Evolutionary conservation across 2,113 vertebrate species (phyloP).

Genomic region (Chloropsis cyanopogon): DNA sequence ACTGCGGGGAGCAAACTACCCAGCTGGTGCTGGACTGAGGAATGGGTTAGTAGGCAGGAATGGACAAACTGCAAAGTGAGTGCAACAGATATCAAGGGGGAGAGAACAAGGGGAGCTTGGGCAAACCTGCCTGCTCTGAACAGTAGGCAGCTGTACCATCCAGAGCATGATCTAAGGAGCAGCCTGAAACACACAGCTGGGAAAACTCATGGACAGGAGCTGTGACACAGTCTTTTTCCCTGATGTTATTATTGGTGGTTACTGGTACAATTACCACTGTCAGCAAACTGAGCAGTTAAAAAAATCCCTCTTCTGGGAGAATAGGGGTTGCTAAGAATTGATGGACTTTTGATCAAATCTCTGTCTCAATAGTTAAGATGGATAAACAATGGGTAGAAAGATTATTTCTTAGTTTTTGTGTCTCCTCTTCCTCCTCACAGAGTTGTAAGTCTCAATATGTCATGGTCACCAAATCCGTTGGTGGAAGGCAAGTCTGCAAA

Average conservation of each 20-base stretch:
- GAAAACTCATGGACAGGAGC: neutral
- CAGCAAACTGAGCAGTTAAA: neutral
- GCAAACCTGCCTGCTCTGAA: neutral
- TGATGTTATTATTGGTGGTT: neutral
- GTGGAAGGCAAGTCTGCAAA: neutral
- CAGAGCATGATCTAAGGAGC: neutral
- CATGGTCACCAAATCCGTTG: neutral
- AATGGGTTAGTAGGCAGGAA: neutral
- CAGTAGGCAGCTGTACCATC: neutral
- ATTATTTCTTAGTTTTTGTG: neutral
- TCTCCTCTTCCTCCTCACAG: neutral
- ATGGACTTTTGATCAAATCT: neutral
- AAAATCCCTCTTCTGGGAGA: neutral
- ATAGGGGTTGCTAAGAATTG: accelerated
- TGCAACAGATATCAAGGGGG: neutral
- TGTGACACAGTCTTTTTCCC: neutral
- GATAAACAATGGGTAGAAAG: neutral
- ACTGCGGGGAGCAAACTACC: neutral
- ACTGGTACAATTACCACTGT: neutral
- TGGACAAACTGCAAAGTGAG: neutral
- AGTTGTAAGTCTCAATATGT: neutral
- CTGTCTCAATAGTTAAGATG: neutral
- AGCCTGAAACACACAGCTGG: neutral
- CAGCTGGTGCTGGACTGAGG: neutral
- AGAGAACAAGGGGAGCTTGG: neutral